Conservation (phyloP, 2,797 vertebrate species). For the Ciconia nigra region DNA sequence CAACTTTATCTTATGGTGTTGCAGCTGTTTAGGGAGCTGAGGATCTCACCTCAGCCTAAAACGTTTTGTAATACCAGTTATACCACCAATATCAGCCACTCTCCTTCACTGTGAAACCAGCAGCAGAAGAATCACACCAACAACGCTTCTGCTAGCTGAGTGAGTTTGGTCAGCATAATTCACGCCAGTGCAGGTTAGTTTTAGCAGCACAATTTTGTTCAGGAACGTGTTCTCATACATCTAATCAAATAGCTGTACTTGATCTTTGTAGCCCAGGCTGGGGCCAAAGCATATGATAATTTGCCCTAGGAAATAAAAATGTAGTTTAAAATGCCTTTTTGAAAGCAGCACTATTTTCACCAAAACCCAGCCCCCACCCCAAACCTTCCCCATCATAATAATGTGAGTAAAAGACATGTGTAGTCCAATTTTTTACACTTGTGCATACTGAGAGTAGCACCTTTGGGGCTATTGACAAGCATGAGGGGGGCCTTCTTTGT, state of each 20-base stretch:
- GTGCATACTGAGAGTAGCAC: neutral
- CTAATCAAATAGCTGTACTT: neutral
- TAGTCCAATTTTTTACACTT: neutral
- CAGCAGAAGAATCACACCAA: neutral
- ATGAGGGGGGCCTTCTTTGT: neutral
- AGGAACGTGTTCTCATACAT: neutral
- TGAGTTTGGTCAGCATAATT: neutral
- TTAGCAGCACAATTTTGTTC: neutral
- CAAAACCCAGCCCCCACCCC: rapidly evolving
- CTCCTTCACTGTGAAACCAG: neutral
- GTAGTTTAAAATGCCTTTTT: neutral
- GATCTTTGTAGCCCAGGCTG: neutral
- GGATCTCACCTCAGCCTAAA: neutral
- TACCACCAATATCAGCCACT: neutral
- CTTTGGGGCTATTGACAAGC: neutral
- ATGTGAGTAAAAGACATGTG: neutral
- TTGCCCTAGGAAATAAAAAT: neutral
- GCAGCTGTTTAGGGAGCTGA: neutral
- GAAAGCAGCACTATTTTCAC: neutral
- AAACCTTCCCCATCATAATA: neutral
- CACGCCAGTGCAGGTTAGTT: neutral
- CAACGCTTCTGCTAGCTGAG: neutral
- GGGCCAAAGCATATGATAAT: neutral
- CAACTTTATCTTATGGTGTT: neutral
- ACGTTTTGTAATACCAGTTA: neutral